A percentile compares a stretch with the other conserved stretches of the same genome.
phyloP scores from a whole-genome alignment of 2,888 invertebrate species.

The Vanessa cardui region DNA sequence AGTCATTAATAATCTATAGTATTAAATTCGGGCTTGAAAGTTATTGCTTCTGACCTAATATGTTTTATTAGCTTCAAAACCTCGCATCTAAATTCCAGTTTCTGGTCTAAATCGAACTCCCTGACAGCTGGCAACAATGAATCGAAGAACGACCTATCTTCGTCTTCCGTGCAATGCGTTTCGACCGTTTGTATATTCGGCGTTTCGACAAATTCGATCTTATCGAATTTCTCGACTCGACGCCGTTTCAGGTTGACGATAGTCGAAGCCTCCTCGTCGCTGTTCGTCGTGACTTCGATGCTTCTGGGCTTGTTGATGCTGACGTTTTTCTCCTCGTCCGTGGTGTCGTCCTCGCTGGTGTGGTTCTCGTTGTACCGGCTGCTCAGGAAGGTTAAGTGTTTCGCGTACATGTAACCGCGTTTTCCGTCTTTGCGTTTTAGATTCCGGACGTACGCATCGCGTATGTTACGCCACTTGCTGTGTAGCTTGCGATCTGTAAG shows the following conservation, averaged over 20 bases:
- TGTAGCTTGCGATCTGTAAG: slow-evolving; percentile 64
- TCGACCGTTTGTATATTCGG: slow-evolving; percentile 48
- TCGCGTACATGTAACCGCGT: slow-evolving; percentile 61
- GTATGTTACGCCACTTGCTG: slow-evolving; percentile 72
- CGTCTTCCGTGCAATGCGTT: slow-evolving; percentile 47
- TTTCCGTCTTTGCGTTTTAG: slow-evolving; percentile 51
- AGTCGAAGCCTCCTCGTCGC: slow-evolving; percentile 49
- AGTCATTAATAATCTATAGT: slow-evolving; percentile 25
- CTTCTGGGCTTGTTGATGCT: slow-evolving; percentile 9
- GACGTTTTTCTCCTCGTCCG: slow-evolving; percentile 27
- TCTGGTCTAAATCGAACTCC: slow-evolving; percentile 66
- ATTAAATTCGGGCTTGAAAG: slow-evolving; percentile 47
- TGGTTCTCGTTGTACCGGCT: slow-evolving; percentile 49
- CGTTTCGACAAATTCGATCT: slow-evolving; percentile 61
- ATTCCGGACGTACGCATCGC: slow-evolving; percentile 70
- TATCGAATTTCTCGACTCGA: slow-evolving; percentile 40
- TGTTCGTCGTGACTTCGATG: slow-evolving; percentile 21
- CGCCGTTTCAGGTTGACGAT: slow-evolving; percentile 52
- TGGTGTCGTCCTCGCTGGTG: slow-evolving; percentile 51
- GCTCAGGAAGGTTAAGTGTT: slow-evolving; percentile 62
- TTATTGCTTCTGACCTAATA: slow-evolving; percentile 51
- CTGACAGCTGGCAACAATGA: slow-evolving; percentile 67
- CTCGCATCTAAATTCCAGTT: slow-evolving; percentile 66
- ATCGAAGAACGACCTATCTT: slow-evolving; percentile 70
- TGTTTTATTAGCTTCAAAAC: slow-evolving; percentile 60